Conservation (phyloP, 2,888 invertebrate genomes). For the Stenurella melanura region DNA sequence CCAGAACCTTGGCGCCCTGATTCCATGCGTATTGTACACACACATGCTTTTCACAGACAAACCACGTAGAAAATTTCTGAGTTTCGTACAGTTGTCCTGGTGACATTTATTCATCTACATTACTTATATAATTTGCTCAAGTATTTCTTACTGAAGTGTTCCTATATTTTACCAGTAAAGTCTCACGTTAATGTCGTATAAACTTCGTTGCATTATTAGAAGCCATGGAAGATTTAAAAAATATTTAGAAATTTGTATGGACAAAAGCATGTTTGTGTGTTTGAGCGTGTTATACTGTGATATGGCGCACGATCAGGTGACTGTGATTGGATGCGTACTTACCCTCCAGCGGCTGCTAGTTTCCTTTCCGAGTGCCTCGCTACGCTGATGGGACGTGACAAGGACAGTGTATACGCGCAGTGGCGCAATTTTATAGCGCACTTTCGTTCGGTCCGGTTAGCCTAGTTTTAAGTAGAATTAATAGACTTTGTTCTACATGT, state of each 20-base stretch:
- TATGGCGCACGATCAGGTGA: constrained; percentile 74
- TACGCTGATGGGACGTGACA: constrained; percentile 72
- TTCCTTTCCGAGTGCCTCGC: constrained; percentile 74
- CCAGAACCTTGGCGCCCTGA: constrained; percentile 71
- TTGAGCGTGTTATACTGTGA: constrained; percentile 73
- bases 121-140: not conserved
- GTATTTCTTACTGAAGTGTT: not conserved
- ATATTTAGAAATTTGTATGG: constrained; percentile 26
- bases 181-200: not conserved
- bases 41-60: constrained; percentile 63
- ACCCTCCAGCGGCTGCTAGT: constrained; percentile 73
- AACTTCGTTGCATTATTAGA: not conserved
- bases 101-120: not conserved
- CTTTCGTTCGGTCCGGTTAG: constrained; percentile 69
- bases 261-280: constrained; percentile 67
- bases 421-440: constrained; percentile 59
- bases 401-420: constrained; percentile 69
- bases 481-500: constrained; percentile 64
- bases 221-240: not conserved
- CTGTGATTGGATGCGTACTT: constrained; percentile 72
- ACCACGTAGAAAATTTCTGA: not conserved
- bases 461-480: constrained; percentile 69
- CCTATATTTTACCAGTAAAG: not conserved
- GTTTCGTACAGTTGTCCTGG: not conserved
- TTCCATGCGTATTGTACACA: constrained; percentile 69